These are phyloP conservation scores for Tiliacea aurago DNA, from an alignment of 2,888 invertebrate species.

Conservation along the genomic window DNA sequence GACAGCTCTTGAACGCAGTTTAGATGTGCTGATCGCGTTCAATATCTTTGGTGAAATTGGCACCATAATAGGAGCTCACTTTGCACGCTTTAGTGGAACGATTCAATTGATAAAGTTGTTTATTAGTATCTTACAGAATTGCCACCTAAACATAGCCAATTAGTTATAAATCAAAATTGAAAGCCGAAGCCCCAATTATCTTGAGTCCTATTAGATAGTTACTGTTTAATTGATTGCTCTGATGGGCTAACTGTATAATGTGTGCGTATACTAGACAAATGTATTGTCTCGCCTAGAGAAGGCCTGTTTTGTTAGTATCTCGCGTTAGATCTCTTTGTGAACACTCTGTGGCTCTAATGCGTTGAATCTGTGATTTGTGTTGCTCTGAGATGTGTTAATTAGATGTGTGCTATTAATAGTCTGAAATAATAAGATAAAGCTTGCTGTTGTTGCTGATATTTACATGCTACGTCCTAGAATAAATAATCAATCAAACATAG, in stretches of 20 bases:
- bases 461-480: not conserved
- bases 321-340: constrained; percentile 33
- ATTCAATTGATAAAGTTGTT: constrained; percentile 42
- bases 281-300: constrained; percentile 34
- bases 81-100: constrained; percentile 25
- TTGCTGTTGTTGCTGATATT: not conserved
- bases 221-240: constrained; percentile 62
- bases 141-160: constrained; percentile 57
- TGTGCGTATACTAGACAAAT: constrained; percentile 17
- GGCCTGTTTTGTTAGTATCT: constrained; percentile 18
- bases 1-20: not conserved
- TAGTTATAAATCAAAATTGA: constrained; percentile 64
- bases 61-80: constrained; percentile 19
- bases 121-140: constrained; percentile 43
- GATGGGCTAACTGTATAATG: constrained; percentile 30
- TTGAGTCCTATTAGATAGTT: constrained; percentile 60
- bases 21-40: not conserved
- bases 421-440: not conserved
- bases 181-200: constrained; percentile 61
- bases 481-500: too few relatives aligned
- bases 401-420: constrained; percentile 6
- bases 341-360: constrained; percentile 38
- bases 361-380: constrained; percentile 19
- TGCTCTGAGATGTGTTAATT: constrained; percentile 42
- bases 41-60: not conserved